These are phyloP conservation scores for Sitophilus oryzae DNA, from an alignment of 1,140 invertebrate genomes.

Conservation along the genomic window DNA sequence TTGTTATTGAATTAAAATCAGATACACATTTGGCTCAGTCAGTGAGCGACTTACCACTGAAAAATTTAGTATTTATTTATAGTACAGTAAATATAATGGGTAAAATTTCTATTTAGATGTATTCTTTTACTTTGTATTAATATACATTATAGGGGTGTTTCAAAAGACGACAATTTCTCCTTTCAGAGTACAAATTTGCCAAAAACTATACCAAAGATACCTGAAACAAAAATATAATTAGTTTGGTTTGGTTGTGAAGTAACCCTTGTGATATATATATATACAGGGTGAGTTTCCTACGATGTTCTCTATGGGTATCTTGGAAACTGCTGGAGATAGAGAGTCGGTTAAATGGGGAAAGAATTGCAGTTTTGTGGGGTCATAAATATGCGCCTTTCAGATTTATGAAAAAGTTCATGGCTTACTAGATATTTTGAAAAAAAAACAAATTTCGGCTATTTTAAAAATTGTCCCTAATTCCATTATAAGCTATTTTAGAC, in stretches of 20 bases:
- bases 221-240: constrained; percentile 15
- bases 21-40: background rate
- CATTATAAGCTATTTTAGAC: too few species aligned
- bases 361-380: too few species aligned
- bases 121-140: constrained; percentile 35
- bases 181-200: constrained; percentile 42
- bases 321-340: too few species aligned
- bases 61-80: constrained; percentile 27
- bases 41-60: constrained; percentile 7
- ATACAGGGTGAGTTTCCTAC: too few species aligned
- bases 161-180: constrained; percentile 9
- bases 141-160: constrained; percentile 34
- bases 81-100: constrained; percentile 27
- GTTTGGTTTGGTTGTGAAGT: background rate
- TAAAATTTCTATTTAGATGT: constrained; percentile 27
- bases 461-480: too few species aligned
- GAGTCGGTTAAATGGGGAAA: too few species aligned
- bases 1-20: background rate
- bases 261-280: too few species aligned
- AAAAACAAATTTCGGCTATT: too few species aligned
- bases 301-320: too few species aligned
- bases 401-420: too few species aligned
- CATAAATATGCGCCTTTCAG: too few species aligned
- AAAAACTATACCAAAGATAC: constrained; percentile 37
- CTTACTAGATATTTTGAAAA: too few species aligned